Base-by-base conservation (phyloP, 2,888 invertebrate species). In the Chloroclysta siterata region DNA sequence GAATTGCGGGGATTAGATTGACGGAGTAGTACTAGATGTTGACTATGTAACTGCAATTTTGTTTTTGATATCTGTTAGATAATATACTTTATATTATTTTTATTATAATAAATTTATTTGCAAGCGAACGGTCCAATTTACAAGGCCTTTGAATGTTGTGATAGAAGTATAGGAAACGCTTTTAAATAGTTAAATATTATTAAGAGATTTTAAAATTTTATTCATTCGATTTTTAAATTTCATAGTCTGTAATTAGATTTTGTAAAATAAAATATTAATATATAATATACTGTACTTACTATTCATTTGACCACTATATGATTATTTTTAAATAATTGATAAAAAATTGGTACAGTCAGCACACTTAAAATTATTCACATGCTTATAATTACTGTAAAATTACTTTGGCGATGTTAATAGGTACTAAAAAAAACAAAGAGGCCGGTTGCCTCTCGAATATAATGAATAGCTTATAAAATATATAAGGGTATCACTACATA, bases 131-230 rank as follows among this genome's bases (percentile, higher is more conserved):
- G 92, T 92, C 92, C 92, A 92, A 91, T 79, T 86, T 83, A 83
- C 79, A 85, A 82, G 88, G 91, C 92, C 91, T 92, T 92, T 90
- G 74, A 88, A 85, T 87, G 91, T 92, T 92, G 92, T 92, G 92
- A 92, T 92, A 90, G 85, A 79, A 68, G 76, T 74, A 72, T 86
- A 84, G 82, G 75, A 73, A 71, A 78, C 78, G 87, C 86, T 87
- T 87, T 76, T 75, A 72, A 76, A 72, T 58, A 15, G 52, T 67
- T 60, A 57, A 62, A 51, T 55, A 52, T 17, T 53, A 42, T 17
- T 75, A 73, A 66, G 73, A 69, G 58, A 71, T 70, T 73, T 72
- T 71, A 65, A 68, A 68, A 61, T 58, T 66, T 60, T 67, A 65
- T 63, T 64, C 55, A 56, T 63, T 51, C 56, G 39, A 63, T 60